These are phyloP conservation scores for Melanotaenia nigrans DNA, from an alignment of 2,797 vertebrate species.

Conservation along the genomic window DNA sequence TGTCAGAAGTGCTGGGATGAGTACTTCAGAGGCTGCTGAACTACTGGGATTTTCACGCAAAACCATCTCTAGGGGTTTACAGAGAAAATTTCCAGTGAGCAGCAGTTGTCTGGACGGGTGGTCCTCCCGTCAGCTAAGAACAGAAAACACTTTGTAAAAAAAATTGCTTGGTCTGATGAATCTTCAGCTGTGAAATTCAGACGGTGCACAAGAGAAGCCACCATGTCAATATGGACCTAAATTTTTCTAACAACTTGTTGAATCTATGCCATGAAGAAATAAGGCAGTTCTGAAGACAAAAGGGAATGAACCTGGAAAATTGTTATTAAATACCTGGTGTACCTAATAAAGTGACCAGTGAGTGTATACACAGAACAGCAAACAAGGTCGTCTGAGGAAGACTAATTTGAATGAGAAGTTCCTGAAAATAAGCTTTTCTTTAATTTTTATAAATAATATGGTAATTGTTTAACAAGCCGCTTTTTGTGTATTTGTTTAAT, in stretches of 20 bases:
- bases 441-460: neutral
- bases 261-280: neutral
- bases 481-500: neutral
- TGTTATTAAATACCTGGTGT: neutral
- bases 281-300: neutral
- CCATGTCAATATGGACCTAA: neutral
- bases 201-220: neutral
- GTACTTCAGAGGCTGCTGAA: neutral
- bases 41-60: neutral
- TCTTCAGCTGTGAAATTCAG: neutral
- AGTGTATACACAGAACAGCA: neutral
- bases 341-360: neutral
- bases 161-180: neutral
- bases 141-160: neutral
- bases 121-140: neutral
- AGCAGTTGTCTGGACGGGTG: neutral
- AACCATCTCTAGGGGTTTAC: neutral
- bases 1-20: neutral
- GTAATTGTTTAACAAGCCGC: neutral
- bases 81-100: neutral
- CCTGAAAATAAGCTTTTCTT: neutral
- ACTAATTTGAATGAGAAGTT: neutral
- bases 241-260: neutral
- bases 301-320: neutral
- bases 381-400: neutral